Percentiles rank a stretch among this genome's conserved stretches.
These are phyloP conservation scores for Allolobophora icterica DNA, from an alignment of 2,888 invertebrate genomes.

Conservation along the genomic window DNA sequence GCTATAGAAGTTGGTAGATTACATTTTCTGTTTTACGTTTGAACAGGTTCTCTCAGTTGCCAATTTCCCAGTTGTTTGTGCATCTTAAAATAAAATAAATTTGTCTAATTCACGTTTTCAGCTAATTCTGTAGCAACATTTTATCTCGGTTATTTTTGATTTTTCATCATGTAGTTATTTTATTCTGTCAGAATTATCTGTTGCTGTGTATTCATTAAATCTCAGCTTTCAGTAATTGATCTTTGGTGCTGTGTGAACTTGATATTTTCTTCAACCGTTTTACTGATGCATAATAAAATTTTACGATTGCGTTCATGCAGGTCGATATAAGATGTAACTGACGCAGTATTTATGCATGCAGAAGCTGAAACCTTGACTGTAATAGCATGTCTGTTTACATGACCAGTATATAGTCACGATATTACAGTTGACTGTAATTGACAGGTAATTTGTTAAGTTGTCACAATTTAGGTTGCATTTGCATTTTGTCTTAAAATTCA, in stretches of 20 bases:
- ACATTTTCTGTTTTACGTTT: background rate
- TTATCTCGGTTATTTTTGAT: background rate
- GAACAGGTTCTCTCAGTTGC: background rate
- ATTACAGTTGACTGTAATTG: background rate
- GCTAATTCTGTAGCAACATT: background rate
- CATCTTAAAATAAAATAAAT: background rate
- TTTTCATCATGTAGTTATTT: background rate
- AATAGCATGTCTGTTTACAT: background rate
- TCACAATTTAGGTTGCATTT: background rate
- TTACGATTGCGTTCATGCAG: background rate
- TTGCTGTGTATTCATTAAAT: background rate
- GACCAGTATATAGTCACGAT: background rate
- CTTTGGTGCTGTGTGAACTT: background rate
- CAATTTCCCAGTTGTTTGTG: slow-evolving; percentile 1
- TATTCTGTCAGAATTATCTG: background rate
- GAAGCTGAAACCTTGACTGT: background rate
- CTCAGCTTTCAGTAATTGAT: background rate
- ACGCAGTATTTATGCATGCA: background rate
- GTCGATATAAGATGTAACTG: background rate
- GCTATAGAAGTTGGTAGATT: too few species aligned
- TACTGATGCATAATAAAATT: background rate
- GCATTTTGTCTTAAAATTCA: slow-evolving; percentile 17
- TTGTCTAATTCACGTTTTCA: background rate
- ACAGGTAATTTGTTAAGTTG: background rate
- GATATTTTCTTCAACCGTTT: background rate